phyloP scores from a whole-genome alignment of 2,113 vertebrate species.

The Mesembrinibis cayennensis region DNA sequence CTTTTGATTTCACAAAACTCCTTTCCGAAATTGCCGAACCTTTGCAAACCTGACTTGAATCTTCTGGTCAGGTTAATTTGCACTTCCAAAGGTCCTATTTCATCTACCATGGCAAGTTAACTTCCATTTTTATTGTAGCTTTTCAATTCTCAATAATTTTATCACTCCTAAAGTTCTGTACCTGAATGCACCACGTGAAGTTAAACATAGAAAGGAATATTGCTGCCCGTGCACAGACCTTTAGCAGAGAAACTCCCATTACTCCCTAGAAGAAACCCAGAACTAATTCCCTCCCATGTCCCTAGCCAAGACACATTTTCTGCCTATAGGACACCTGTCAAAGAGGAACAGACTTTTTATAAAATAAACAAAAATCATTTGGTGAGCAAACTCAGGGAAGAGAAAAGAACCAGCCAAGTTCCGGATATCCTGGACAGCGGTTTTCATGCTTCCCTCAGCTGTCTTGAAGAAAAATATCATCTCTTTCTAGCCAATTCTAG shows the following conservation, averaged over 20 bases:
- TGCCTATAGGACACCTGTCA: conserved; percentile 70
- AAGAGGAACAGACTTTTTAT: conserved; percentile 61
- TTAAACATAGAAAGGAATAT: neutral
- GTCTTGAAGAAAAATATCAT: conserved; percentile 73
- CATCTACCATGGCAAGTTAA: neutral
- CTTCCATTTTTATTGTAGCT: neutral
- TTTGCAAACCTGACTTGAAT: neutral
- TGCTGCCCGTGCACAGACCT: neutral
- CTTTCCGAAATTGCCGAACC: fast-evolving
- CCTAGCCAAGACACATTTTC: neutral
- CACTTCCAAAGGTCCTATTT: neutral
- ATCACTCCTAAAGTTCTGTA: neutral
- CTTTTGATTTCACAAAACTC: neutral
- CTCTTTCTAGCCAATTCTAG: conserved; percentile 59
- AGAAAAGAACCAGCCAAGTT: conserved; percentile 65
- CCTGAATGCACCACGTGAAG: neutral
- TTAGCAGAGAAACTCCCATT: conserved; percentile 19
- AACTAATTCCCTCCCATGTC: conserved; percentile 8
- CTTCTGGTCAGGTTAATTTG: neutral
- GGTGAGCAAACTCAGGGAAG: conserved; percentile 56
- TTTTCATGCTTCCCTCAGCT: conserved; percentile 73
- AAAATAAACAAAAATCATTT: conserved; percentile 72
- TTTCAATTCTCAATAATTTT: neutral
- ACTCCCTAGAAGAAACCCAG: conserved; percentile 55
- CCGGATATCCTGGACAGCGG: conserved; percentile 76